These are phyloP conservation scores for Drosophila borealis DNA, from an alignment of 2,888 invertebrate genomes.

Conservation along the genomic window DNA sequence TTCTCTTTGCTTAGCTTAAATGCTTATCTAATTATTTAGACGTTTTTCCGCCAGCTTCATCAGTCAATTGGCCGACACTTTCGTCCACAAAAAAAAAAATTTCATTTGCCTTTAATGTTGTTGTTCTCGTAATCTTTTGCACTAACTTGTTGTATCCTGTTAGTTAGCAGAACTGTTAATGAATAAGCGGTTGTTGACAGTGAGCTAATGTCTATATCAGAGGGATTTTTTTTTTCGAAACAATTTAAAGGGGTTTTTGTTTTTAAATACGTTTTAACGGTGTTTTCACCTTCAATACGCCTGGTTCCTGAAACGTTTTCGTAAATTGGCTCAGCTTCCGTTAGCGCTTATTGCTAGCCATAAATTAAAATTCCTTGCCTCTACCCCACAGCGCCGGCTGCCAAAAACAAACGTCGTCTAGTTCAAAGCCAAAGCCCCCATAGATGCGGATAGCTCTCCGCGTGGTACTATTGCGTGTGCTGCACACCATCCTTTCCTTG, in stretches of 20 bases:
- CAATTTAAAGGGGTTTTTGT: background rate
- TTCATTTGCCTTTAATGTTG: constrained; percentile 41
- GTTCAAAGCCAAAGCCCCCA: constrained; percentile 11
- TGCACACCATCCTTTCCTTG: background rate
- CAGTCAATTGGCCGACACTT: constrained; percentile 45
- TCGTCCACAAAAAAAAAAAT: constrained; percentile 38
- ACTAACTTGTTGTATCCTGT: constrained; percentile 27
- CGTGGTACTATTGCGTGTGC: background rate
- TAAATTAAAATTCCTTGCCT: constrained; percentile 47
- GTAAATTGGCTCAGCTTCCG: constrained; percentile 47
- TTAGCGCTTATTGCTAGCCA: constrained; percentile 38
- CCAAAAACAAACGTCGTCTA: constrained; percentile 41
- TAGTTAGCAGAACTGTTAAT: constrained; percentile 12
- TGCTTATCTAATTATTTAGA: constrained; percentile 81
- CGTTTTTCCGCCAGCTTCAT: constrained; percentile 54
- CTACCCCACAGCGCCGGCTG: constrained; percentile 26
- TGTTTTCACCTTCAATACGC: constrained; percentile 6
- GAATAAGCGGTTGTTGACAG: background rate
- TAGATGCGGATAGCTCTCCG: background rate
- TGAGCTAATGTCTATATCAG: background rate
- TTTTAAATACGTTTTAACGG: background rate
- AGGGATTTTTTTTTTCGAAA: background rate
- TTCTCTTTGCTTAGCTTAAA: constrained; percentile 60
- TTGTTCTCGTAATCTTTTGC: constrained; percentile 28
- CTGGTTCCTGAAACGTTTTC: constrained; percentile 38